Base-by-base conservation (phyloP, 35 echinoderm and acorn worm genomes). In the Diadema setosum region DNA sequence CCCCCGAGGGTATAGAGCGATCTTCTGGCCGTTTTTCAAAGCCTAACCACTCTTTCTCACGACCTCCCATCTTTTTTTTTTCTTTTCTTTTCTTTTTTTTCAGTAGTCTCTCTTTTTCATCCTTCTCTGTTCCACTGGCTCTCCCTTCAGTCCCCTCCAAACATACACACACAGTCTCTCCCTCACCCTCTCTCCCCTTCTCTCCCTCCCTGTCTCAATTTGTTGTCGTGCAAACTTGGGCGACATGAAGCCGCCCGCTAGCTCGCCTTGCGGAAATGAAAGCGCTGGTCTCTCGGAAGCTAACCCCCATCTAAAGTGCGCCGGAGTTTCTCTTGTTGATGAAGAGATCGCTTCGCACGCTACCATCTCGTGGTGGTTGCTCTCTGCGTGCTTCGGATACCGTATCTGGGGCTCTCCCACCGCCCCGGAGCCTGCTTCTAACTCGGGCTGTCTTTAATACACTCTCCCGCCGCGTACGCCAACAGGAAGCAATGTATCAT, bases 401-500 rank as follows among this genome's bases (percentile, higher is more conserved):
- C 21, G 36, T 78, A 78, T 78, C 34, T 11, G 12, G 12, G 0
- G 73, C 15, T 36, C 1, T n/a, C 37, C n/a, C 35, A 78, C n/a
- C 27, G 73, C 73, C 73, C 73, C 73, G 33, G n/a, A 44, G 35
- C 40, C 36, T 41, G 27, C n/a, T 36, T 67, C 18, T 55, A 12
- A 55, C 21, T n/a, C 21, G 12, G 49, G 21, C 49, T 67, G 61
- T 3, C 37, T 78, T 20, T 78, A 16, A 31, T 78, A 78, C 40
- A 78, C 73, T 78, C 73, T 34, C 73, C 34, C 33, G 73, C 63
- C 73, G 73, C 33, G 73, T 23, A 36, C 40, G 7, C 34, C 25
- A 78, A 78, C 73, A 78, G 73, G 73, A 78, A 78, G 40, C 73
- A 35, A 78, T 78, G 73, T 78, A 78, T 78, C 73, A 78, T 78